These are phyloP conservation scores for Mesopsocus fuscifrons DNA, from an alignment of 2,888 invertebrate species.

Conservation along the genomic window DNA sequence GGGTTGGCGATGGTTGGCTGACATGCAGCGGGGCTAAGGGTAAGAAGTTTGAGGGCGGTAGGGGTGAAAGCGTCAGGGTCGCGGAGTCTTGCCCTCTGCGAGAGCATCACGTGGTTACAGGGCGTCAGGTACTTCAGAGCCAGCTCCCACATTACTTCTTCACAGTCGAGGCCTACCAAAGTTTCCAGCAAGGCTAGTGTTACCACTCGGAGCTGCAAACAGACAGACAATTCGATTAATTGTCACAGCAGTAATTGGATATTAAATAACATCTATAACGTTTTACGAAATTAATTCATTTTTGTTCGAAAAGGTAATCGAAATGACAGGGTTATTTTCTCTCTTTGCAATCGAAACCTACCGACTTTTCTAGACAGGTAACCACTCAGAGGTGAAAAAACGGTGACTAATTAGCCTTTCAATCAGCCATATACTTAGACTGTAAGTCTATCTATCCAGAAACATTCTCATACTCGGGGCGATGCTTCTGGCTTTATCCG, in stretches of 20 bases:
- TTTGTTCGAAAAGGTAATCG: neutral
- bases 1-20: conserved; percentile 21
- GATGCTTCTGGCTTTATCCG: too few relatives aligned
- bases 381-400: too few relatives aligned
- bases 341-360: too few relatives aligned
- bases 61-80: conserved; percentile 54
- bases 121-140: conserved; percentile 69
- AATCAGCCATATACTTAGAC: too few relatives aligned
- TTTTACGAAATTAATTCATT: conserved; percentile 11
- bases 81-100: conserved; percentile 50
- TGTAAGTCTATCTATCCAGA: too few relatives aligned
- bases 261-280: conserved; percentile 6
- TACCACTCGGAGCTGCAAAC: conserved; percentile 55
- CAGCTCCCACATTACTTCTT: conserved; percentile 87
- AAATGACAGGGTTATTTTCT: neutral
- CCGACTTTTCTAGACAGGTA: too few relatives aligned
- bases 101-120: conserved; percentile 60
- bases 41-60: conserved; percentile 54
- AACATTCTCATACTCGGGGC: too few relatives aligned
- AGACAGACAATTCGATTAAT: conserved; percentile 13
- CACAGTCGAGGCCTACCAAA: conserved; percentile 77
- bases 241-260: conserved; percentile 12
- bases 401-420: too few relatives aligned
- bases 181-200: conserved; percentile 82
- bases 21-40: conserved; percentile 42